phyloP scores from a whole-genome alignment of 2,888 invertebrate genomes.

The Trachelus troglodyta region DNA sequence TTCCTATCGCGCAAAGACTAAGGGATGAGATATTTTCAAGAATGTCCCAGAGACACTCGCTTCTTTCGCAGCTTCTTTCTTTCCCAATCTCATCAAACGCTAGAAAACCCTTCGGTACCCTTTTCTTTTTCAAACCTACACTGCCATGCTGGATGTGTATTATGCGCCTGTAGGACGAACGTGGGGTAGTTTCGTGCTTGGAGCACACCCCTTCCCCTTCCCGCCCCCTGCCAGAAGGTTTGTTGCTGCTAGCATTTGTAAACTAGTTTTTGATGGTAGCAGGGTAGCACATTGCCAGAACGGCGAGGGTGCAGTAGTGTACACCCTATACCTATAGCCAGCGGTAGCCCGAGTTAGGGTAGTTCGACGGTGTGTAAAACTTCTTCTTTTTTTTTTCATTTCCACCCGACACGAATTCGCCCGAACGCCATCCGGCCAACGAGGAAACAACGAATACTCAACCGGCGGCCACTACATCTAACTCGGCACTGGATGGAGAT shows the following conservation, averaged over 20 bases:
- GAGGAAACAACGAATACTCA: constrained; percentile 48
- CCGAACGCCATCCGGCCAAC: constrained; percentile 42
- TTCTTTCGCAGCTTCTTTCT: too few species aligned
- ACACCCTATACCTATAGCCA: too few species aligned
- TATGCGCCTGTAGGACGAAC: too few species aligned
- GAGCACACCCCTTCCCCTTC: constrained; percentile 3
- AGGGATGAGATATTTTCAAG: too few species aligned
- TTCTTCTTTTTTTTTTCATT: not conserved
- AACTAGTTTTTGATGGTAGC: constrained; percentile 54
- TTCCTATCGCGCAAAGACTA: too few species aligned
- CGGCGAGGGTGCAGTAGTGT: constrained; percentile 33
- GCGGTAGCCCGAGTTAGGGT: too few species aligned
- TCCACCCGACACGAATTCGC: constrained; percentile 29
- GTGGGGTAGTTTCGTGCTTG: constrained; percentile 12
- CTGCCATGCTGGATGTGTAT: too few species aligned
- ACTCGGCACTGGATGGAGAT: too few species aligned
- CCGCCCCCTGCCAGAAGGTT: constrained; percentile 4
- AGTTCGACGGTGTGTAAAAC: too few species aligned
- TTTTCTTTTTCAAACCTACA: too few species aligned
- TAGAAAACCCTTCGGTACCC: constrained; percentile 13
- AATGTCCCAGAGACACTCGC: too few species aligned
- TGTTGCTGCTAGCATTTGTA: constrained; percentile 41
- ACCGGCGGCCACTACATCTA: not conserved
- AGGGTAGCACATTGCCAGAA: constrained; percentile 34
- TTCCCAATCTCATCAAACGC: not conserved